A percentile compares a stretch with the other conserved stretches of the same genome.
These are phyloP conservation scores for Phyllotreta striolata DNA, from an alignment of 2,888 invertebrate genomes.

Conservation along the genomic window DNA sequence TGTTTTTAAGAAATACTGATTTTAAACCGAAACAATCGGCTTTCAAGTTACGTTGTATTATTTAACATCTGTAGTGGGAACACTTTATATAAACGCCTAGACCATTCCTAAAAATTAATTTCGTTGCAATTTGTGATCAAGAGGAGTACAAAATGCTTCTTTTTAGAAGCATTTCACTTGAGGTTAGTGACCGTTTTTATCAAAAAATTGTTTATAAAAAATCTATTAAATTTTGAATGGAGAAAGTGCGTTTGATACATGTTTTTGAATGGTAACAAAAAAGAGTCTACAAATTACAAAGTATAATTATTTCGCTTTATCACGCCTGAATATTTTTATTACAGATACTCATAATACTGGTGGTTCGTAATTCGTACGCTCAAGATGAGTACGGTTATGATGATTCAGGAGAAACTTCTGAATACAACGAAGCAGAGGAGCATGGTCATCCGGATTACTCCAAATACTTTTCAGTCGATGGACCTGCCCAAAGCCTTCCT, in stretches of 20 bases:
- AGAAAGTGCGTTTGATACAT: constrained; percentile 22
- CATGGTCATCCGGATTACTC: constrained; percentile 55
- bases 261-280: background rate
- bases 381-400: constrained; percentile 50
- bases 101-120: constrained; percentile 51
- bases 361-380: constrained; percentile 28
- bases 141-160: constrained; percentile 54
- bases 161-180: constrained; percentile 52
- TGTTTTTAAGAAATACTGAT: constrained; percentile 55
- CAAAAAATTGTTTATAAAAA: constrained; percentile 5
- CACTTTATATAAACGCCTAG: constrained; percentile 55
- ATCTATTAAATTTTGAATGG: constrained; percentile 2
- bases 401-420: constrained; percentile 32
- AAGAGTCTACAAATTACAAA: constrained; percentile 2
- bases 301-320: background rate
- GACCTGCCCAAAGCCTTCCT: constrained; percentile 36
- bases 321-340: constrained; percentile 8
- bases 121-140: constrained; percentile 45
- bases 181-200: constrained; percentile 52
- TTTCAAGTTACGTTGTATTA: constrained; percentile 51
- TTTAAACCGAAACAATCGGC: constrained; percentile 54
- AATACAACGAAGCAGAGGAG: constrained; percentile 45
- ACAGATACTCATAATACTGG: constrained; percentile 29
- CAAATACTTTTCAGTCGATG: constrained; percentile 54
- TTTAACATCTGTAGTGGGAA: constrained; percentile 53